Evolutionary conservation across 2,113 vertebrate species (phyloP), one percentile per base, ranked within the genome.

Genomic region (Chascanopsetta lugubris): DNA sequence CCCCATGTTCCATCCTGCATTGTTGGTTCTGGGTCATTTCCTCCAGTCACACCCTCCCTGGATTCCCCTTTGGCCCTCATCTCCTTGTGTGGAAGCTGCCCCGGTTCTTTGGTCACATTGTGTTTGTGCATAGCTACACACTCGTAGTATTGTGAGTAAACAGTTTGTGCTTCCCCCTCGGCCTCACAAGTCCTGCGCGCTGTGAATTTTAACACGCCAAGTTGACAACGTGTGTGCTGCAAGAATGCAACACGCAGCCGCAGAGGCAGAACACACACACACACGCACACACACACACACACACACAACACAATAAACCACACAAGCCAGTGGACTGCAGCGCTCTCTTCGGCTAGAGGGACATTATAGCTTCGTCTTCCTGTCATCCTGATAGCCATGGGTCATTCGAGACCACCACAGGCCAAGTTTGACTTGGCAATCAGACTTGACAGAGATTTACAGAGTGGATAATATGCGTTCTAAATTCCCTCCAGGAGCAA

Each of bases 371-470:
- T 50, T 29, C 26, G 46, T 72, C 80, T 77, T 61, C 51, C 65
- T 77, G 66, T 59, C 71, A 62, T 43, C 34, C 53, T 47, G 32
- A 48, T 21, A 68, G n/a, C 25, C 20, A 43, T 10, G 54, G 69
- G 65, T 79, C 63, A 62, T 79, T 67, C 73, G 76, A 86, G 77
- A 24, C 38, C 59, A 46, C 32, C 46, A 53, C 32, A 79, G 69
- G 54, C 34, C 48, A 67, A 70, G 53, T 82, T 82, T 79, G 50
- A 75, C 56, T 83, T 87, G 80, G 69, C 78, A 5, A 17, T 8
- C 9, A 69, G 45, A 61, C 36, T 0, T 82, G 65, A 68, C 72
- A 67, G 25, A 45, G 54, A 64, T 54, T 40, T 40, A 66, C 29
- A 36, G 17, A 29, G 40, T 75, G 36, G 11, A 29, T 49, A 18